Conservation (phyloP, 2,797 vertebrate species). For the Tokudaia muenninki region DNA sequence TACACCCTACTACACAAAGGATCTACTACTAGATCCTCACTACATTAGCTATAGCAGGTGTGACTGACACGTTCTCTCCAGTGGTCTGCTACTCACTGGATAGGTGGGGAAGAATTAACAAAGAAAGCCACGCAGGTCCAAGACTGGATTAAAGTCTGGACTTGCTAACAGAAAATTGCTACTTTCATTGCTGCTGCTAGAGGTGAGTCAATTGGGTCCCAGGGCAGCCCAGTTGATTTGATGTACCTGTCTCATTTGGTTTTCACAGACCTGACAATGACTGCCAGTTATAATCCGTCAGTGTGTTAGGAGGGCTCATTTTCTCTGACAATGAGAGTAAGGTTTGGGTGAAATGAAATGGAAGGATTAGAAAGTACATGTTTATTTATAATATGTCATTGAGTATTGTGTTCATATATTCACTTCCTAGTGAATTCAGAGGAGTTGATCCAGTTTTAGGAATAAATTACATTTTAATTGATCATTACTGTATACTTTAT, state of each 20-base stretch:
- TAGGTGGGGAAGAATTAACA: background rate
- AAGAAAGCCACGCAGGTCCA: background rate
- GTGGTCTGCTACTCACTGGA: background rate
- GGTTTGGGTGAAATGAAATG: background rate
- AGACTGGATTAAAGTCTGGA: background rate
- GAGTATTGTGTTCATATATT: background rate
- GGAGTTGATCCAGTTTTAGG: background rate
- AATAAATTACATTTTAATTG: constrained; percentile 35
- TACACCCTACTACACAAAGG: background rate
- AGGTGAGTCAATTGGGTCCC: background rate
- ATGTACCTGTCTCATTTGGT: background rate
- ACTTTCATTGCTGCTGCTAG: background rate
- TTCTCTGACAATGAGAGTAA: background rate
- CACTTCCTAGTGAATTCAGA: constrained; percentile 9
- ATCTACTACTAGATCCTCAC: too few species aligned
- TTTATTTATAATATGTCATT: background rate
- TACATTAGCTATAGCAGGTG: background rate
- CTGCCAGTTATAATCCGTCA: background rate
- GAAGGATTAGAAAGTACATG: background rate
- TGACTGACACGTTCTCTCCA: background rate
- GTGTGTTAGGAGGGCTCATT: background rate
- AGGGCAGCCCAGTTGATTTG: background rate
- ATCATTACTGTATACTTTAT: constrained; percentile 15
- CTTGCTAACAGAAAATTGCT: background rate
- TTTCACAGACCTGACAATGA: background rate